Percentiles rank a stretch among this genome's conserved stretches.
Evolutionary conservation across 2,888 invertebrate species (phyloP).

Genomic region (Coleophora flavipennella): DNA sequence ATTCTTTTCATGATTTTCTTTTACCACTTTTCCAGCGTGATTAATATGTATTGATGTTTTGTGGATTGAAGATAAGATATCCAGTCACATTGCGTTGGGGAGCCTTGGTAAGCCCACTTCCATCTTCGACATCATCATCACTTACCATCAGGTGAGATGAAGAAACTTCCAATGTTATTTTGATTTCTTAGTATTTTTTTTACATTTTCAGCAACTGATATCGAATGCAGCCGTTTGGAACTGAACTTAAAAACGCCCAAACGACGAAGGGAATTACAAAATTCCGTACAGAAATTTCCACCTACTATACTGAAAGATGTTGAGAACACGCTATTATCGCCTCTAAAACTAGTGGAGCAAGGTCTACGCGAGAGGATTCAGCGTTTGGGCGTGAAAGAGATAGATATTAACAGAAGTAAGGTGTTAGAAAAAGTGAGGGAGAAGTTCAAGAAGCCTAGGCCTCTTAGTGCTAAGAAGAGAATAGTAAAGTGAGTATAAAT

Average conservation of each 20-base stretch:
- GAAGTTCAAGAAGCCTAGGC: slow-evolving; percentile 39
- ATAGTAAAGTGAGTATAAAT: slow-evolving; percentile 41
- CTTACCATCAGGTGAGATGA: too few relatives aligned
- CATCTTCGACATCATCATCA: too few relatives aligned
- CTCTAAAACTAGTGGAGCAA: slow-evolving; percentile 38
- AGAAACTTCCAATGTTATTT: too few relatives aligned
- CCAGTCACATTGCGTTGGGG: too few relatives aligned
- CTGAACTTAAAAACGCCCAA: slow-evolving; percentile 36
- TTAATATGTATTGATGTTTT: too few relatives aligned
- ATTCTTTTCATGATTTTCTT: too few relatives aligned
- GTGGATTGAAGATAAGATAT: too few relatives aligned
- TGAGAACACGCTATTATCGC: slow-evolving; percentile 30
- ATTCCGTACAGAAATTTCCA: not conserved
- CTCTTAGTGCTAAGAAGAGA: slow-evolving; percentile 38
- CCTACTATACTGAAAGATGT: slow-evolving; percentile 4
- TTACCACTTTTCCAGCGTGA: too few relatives aligned
- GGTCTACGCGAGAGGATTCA: slow-evolving; percentile 24
- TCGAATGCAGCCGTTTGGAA: slow-evolving; percentile 25
- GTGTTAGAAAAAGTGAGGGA: slow-evolving; percentile 19
- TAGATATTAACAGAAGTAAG: slow-evolving; percentile 16
- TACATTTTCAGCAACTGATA: slow-evolving; percentile 10
- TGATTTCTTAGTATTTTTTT: not conserved
- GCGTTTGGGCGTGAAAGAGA: slow-evolving; percentile 7
- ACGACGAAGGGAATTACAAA: slow-evolving; percentile 8
- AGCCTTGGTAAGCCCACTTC: too few relatives aligned